phyloP scores from a whole-genome alignment of 2,113 vertebrate genomes.

The Microtus oregoni region DNA sequence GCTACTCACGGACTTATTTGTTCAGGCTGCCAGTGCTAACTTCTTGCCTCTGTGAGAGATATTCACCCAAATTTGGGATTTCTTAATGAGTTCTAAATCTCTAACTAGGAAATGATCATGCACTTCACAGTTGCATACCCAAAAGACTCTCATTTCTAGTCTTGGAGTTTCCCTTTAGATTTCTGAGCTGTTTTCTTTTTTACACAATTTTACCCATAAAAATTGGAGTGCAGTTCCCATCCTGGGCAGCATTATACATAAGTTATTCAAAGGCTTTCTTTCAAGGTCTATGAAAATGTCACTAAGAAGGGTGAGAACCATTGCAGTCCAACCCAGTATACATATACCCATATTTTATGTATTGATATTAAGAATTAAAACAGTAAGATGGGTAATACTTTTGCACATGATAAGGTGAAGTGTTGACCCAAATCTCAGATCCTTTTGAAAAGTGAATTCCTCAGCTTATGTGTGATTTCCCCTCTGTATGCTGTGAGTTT shows the following conservation, averaged over 20 bases:
- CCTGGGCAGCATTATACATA: background rate
- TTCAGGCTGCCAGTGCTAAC: background rate
- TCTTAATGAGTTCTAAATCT: background rate
- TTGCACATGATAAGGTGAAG: background rate
- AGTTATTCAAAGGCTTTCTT: background rate
- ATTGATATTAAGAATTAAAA: background rate
- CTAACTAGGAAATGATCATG: background rate
- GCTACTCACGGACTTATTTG: background rate
- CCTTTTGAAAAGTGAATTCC: background rate
- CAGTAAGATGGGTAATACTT: background rate
- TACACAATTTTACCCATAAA: background rate
- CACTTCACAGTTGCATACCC: too few relatives aligned
- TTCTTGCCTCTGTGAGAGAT: background rate
- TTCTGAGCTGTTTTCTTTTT: background rate
- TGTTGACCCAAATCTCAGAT: background rate
- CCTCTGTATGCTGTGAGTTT: too few relatives aligned
- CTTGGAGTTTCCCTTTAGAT: background rate
- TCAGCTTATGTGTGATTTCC: background rate
- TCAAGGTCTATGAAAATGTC: background rate
- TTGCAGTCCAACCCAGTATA: background rate
- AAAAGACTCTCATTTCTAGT: background rate
- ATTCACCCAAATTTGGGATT: background rate
- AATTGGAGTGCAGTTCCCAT: background rate
- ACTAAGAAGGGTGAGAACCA: background rate
- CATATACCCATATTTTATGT: background rate